phyloP scores from a whole-genome alignment of 2,888 invertebrate genomes.

The Ochropleura leucogaster region DNA sequence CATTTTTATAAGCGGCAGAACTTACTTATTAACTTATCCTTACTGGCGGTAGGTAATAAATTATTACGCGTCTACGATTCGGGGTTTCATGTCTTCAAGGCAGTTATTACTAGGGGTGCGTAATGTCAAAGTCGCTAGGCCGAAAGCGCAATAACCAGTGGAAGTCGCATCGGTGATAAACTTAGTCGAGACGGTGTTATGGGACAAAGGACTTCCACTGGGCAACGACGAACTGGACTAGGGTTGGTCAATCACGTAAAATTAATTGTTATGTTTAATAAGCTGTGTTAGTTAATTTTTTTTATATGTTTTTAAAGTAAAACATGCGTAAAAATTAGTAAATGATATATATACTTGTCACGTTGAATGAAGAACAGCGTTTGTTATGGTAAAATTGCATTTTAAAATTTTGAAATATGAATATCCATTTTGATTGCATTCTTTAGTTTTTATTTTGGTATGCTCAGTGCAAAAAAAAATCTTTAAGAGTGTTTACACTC shows the following conservation, averaged over 20 bases:
- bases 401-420: not conserved
- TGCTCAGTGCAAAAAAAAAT: not conserved
- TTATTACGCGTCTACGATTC: constrained; percentile 72
- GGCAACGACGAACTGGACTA: constrained; percentile 66
- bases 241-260: constrained; percentile 60
- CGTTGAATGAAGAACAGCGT: not conserved
- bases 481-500: no score
- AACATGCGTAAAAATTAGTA: no score
- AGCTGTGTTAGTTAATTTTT: not conserved
- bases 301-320: no score
- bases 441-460: not conserved
- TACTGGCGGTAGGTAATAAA: constrained; percentile 66
- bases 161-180: constrained; percentile 82
- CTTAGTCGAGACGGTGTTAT: constrained; percentile 76
- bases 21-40: constrained; percentile 68
- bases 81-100: constrained; percentile 77
- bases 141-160: constrained; percentile 83
- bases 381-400: not conserved
- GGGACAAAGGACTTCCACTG: constrained; percentile 82
- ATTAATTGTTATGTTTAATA: not conserved
- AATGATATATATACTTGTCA: no score
- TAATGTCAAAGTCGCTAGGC: constrained; percentile 76
- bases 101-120: constrained; percentile 79
- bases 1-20: constrained; percentile 68
- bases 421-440: not conserved